These are phyloP conservation scores for Hermatobates lingyangjiaoensis DNA, from an alignment of 1,140 invertebrate species.

Conservation along the genomic window DNA sequence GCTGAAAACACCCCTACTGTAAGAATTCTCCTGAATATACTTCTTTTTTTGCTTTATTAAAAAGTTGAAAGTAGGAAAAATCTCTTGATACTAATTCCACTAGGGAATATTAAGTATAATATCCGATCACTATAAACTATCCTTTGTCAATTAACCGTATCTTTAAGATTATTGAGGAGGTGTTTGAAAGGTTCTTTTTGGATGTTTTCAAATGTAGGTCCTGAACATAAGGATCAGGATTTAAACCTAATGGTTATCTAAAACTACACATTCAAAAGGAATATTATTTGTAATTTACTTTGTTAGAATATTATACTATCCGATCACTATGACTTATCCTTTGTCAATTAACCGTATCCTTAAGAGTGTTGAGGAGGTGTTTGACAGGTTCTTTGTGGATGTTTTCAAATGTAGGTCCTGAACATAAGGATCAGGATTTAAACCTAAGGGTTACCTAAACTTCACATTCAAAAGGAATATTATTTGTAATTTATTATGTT, in stretches of 20 bases:
- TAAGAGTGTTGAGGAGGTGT: not conserved
- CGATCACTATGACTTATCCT: not conserved
- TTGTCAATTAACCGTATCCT: not conserved
- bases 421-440: no score
- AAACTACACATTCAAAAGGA: no score
- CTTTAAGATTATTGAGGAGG: not conserved
- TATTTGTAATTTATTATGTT: no score
- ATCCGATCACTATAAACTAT: not conserved
- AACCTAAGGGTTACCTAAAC: no score
- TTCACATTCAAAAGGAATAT: no score
- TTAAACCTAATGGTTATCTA: no score
- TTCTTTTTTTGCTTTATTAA: not conserved
- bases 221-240: no score
- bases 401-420: not conserved
- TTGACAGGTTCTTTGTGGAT: not conserved
- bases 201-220: not conserved
- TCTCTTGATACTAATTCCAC: not conserved
- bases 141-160: not conserved
- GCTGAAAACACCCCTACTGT: conserved; percentile 33
- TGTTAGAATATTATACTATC: no score
- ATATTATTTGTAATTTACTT: no score
- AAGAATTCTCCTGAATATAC: not conserved
- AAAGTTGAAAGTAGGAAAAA: not conserved
- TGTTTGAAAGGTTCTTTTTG: not conserved
- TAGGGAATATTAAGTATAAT: not conserved